Evolutionary conservation across 2,113 vertebrate genomes (phyloP), one percentile per base, ranked within the genome.

Genomic region (Deroptyus accipitrinus): DNA sequence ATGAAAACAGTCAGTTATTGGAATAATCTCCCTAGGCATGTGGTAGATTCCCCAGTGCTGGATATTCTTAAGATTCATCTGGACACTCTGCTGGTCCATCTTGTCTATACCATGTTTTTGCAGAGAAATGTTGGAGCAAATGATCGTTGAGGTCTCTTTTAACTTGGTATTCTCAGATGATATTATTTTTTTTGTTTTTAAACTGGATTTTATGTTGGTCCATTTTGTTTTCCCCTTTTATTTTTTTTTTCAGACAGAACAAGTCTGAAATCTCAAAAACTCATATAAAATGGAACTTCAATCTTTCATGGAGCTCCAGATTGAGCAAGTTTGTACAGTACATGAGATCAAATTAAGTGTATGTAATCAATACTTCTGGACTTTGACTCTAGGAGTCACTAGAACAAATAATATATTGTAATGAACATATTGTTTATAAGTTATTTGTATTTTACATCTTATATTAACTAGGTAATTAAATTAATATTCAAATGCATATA

Each of bases 181-280:
- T 59, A n/a, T n/a, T 20, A 6, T n/a, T n/a, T 57, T 22, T 9
- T 23, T 57, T 20, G 19, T 13, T 23, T n/a, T n/a, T 59, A n/a
- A 59, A 15, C 33, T 59, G 57, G 33, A 23, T n/a, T 59, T 59
- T n/a, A 59, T n/a, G 20, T 59, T 23, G 13, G 20, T 59, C 13
- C 13, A n/a, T 59, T 59, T 59, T 59, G 13, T 59, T 59, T 33
- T 23, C 33, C 46, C 12, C 12, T 49, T 19, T 46, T 72, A 22
- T 31, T 5, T n/a, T 46, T 18, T 42, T 33, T 2, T 2, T 8
- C 5, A 64, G 33, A 41, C 2, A 37, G 10, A 66, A n/a, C 2
- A 30, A 0, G 0, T n/a, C 18, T 59, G 14, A 59, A 91, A 80
- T 51, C 39, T 69, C 57, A 80, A 8, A 17, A 51, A 51, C 18